phyloP scores from a whole-genome alignment of 2,888 invertebrate genomes.

The Campoplex nolae region DNA sequence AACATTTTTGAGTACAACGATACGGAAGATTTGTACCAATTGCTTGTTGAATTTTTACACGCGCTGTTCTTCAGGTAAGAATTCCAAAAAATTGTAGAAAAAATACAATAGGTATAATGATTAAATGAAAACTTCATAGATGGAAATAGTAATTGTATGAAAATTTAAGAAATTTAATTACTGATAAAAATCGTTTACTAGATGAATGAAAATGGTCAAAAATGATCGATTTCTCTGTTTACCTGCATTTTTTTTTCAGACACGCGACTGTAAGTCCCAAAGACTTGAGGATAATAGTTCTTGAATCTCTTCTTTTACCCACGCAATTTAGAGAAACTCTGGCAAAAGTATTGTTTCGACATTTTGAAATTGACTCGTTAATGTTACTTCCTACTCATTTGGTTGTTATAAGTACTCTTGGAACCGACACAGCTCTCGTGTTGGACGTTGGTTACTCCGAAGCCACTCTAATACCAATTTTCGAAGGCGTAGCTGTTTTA shows the following conservation, averaged over 20 bases:
- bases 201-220: background rate
- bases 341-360: conserved; percentile 95
- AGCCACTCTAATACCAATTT: conserved; percentile 92
- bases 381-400: conserved; percentile 95
- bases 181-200: background rate
- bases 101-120: background rate
- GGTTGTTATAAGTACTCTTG: conserved; percentile 93
- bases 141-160: background rate
- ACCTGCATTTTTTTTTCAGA: conserved; percentile 85
- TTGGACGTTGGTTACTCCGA: conserved; percentile 95
- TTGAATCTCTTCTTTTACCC: conserved; percentile 95
- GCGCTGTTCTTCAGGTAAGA: conserved; percentile 93
- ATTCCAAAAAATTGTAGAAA: background rate
- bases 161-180: background rate
- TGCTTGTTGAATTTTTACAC: conserved; percentile 95
- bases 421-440: conserved; percentile 92
- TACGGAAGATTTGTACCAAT: conserved; percentile 91
- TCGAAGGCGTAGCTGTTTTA: conserved; percentile 94
- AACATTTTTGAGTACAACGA: conserved; percentile 89
- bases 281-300: conserved; percentile 95
- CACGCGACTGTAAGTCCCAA: conserved; percentile 96
- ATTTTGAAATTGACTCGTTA: conserved; percentile 93
- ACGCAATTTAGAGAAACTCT: conserved; percentile 94
- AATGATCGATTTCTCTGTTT: background rate
- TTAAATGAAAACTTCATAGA: background rate